Conservation (phyloP, 2,888 invertebrate genomes). For the Halocaridina rubra region DNA sequence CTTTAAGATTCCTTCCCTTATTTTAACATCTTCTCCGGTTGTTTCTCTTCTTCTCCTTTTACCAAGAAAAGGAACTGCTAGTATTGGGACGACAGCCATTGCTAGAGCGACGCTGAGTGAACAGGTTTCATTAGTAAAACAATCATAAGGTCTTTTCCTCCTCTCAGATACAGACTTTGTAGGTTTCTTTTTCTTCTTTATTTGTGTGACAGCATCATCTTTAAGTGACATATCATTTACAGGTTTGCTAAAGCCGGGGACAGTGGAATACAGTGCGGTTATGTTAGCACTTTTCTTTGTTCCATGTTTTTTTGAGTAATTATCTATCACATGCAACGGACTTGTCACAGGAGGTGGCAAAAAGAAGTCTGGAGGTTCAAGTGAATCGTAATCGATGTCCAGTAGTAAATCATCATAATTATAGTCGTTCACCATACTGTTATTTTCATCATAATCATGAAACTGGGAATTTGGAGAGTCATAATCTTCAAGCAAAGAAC, state of each 20-base stretch:
- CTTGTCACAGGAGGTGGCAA: no score
- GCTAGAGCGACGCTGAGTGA: background rate
- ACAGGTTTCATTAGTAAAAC: background rate
- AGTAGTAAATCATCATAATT: no score
- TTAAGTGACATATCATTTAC: background rate
- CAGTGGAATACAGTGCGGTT: background rate
- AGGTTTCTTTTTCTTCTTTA: background rate
- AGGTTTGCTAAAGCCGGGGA: background rate
- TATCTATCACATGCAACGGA: no score
- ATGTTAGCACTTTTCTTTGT: background rate
- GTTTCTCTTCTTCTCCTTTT: background rate
- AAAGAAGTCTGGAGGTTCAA: background rate
- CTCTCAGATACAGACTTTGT: background rate
- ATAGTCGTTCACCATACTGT: background rate
- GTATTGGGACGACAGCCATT: background rate
- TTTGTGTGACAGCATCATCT: background rate
- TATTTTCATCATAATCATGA: background rate
- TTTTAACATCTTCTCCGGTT: background rate
- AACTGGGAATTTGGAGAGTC: background rate
- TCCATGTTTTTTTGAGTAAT: no score
- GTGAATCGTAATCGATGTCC: background rate
- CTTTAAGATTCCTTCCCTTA: no score
- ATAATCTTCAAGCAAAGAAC: no score
- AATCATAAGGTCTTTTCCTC: background rate
- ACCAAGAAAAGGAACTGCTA: background rate